Evolutionary conservation across 2,113 vertebrate species (phyloP).

Genomic region (Oryzias woworae): DNA sequence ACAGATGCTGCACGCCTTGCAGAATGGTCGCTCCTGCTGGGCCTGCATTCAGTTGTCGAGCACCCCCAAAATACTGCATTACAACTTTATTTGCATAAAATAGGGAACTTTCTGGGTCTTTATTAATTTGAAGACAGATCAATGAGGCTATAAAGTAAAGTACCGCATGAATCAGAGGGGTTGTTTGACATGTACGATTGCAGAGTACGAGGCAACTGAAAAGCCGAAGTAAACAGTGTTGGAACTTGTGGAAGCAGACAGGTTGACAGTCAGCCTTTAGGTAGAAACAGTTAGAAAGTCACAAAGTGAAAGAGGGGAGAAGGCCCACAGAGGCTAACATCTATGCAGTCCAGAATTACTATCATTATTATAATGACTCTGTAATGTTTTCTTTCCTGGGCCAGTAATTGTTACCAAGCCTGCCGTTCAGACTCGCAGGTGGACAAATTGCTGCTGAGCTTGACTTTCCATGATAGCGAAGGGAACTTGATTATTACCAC

Average conservation of each 20-base stretch:
- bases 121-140: slow-evolving; percentile 1
- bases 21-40: slow-evolving; percentile 12
- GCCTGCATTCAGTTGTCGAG: background rate
- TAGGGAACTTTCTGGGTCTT: background rate
- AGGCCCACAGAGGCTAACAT: slow-evolving; percentile 53
- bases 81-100: too few relatives aligned
- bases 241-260: background rate
- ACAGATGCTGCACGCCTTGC: slow-evolving; percentile 45
- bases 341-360: slow-evolving; percentile 71
- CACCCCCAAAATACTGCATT: background rate
- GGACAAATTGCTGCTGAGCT: slow-evolving; percentile 68
- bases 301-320: slow-evolving; percentile 24
- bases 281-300: slow-evolving; percentile 15
- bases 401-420: slow-evolving; percentile 77
- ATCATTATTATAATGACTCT: slow-evolving; percentile 79
- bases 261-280: slow-evolving; percentile 18
- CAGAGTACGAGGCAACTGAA: slow-evolving; percentile 1
- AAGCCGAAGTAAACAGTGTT: slow-evolving; percentile 5
- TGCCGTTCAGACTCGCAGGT: slow-evolving; percentile 70
- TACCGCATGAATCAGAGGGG: slow-evolving; percentile 9
- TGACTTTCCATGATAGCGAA: slow-evolving; percentile 59
- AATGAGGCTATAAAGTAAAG: slow-evolving; percentile 33
- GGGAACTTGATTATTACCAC: slow-evolving; percentile 53
- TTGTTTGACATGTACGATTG: background rate
- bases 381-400: slow-evolving; percentile 78